Evolutionary conservation across 2,888 invertebrate species (phyloP).

Genomic region (Punctoribates punctum): DNA sequence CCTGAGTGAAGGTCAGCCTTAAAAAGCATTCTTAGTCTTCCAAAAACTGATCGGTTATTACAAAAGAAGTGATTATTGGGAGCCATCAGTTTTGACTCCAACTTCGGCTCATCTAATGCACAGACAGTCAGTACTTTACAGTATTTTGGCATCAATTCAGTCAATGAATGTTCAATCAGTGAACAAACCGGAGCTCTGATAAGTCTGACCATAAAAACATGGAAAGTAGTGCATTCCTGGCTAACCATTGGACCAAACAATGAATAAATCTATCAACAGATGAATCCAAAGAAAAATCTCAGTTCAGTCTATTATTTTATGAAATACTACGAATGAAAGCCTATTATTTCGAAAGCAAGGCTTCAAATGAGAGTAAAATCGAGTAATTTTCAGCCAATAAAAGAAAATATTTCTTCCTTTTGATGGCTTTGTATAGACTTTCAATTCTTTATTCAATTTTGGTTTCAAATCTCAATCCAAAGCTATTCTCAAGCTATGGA

Average conservation of each 20-base stretch:
- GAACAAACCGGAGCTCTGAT: slow-evolving; percentile 33
- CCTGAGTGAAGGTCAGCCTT: slow-evolving; percentile 3
- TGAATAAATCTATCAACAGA: slow-evolving; percentile 36
- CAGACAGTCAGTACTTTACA: slow-evolving; percentile 24
- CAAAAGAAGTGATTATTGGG: slow-evolving; percentile 33
- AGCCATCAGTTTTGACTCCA: slow-evolving; percentile 13
- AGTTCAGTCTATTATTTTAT: slow-evolving; percentile 11
- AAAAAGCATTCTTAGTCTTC: slow-evolving; percentile 23
- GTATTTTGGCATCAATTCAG: slow-evolving; percentile 25
- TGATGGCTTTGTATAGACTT: too few species aligned
- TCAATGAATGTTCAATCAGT: slow-evolving; percentile 27
- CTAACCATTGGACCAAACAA: slow-evolving; percentile 29
- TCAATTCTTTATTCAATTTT: too few species aligned
- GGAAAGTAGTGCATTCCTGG: slow-evolving; percentile 2
- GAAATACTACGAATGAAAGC: not conserved
- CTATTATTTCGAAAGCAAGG: not conserved
- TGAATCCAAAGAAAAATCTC: slow-evolving; percentile 9
- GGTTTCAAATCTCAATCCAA: too few species aligned
- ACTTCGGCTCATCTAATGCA: not conserved
- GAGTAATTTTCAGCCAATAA: too few species aligned
- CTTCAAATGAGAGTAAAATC: not conserved
- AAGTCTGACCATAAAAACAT: slow-evolving; percentile 10
- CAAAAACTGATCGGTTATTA: slow-evolving; percentile 24
- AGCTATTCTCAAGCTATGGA: too few species aligned
- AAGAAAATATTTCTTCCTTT: too few species aligned